Conservation (phyloP, 2,113 vertebrate genomes). For the Gallinago paraguaiae region DNA sequence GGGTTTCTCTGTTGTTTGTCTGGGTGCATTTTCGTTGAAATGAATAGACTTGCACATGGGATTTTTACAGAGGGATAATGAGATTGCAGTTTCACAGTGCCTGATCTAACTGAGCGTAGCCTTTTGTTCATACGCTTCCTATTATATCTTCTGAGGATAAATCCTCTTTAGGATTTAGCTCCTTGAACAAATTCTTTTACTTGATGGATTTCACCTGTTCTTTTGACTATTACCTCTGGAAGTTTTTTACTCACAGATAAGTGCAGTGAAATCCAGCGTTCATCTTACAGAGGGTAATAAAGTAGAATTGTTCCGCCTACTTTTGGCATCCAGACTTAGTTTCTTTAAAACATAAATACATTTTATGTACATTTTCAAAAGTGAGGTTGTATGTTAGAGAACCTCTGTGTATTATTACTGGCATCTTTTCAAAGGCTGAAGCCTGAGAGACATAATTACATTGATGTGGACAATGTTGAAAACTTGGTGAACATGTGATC, state of each 20-base stretch:
- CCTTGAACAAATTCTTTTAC: not conserved
- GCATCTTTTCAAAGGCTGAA: not conserved
- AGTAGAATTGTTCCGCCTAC: not conserved
- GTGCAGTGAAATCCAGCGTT: not conserved
- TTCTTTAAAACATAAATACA: not conserved
- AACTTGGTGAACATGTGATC: not conserved
- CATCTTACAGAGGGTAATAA: not conserved
- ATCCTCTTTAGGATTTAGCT: not conserved
- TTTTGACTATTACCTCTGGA: not conserved
- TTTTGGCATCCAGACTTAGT: not conserved
- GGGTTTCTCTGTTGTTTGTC: not conserved
- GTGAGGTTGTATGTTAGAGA: not conserved
- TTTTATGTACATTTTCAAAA: not conserved
- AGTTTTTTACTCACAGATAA: not conserved
- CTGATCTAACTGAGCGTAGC: not conserved
- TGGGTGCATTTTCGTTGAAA: not conserved
- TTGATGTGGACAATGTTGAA: not conserved
- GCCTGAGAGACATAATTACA: not conserved
- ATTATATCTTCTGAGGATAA: not conserved
- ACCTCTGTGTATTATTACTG: not conserved
- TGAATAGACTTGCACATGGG: not conserved
- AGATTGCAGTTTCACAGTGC: not conserved
- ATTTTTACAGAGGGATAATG: not conserved
- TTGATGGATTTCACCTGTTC: not conserved
- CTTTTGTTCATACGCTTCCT: not conserved